Base-by-base conservation (phyloP, 1,140 invertebrate species). In the Drosophila gunungcola region DNA sequence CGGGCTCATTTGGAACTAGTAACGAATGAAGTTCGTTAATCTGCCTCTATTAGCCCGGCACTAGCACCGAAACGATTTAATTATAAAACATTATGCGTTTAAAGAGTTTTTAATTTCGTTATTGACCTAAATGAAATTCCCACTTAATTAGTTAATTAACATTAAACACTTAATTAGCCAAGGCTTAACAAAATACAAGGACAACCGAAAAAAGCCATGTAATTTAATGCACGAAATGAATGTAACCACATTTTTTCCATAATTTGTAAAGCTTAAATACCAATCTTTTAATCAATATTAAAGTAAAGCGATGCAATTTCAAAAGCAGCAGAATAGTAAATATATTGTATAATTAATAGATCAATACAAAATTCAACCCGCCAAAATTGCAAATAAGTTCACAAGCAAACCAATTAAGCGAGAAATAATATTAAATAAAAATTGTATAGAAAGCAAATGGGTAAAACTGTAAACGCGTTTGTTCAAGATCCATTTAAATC, bases 101-200 rank as follows among this genome's bases (percentile, higher is more conserved):
- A 53, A 73, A 73, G 48, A 32, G 55, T 60, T 73, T 72, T 73
- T 73, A 73, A 76, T 75, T 76, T 67, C 49, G 62, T 76, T 56
- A 76, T 57, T 48, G 57, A 58, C 73, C 73, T 34, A 58, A 76
- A 76, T 76, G 53, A 76, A 62, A 74, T 64, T 74, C 46, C 43
- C 53, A 43, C 82, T 72, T 79, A 79, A 83, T 88, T 69, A 79
- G 65, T 86, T 86, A 70, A 85, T 72, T 82, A 75, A 73, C 62
- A 62, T 88, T 73, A 76, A 83, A 79, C 69, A 84, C 72, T 88
- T 89, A 78, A 83, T 88, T 89, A 70, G 76, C 60, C 56, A 42
- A 55, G 45, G 57, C 52, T 65, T 65, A 42, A 43, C 39, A 55
- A 43, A 25, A 61, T 41, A 43, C 41, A 21, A 52, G 61, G 16